Base-by-base conservation (phyloP, 2,888 invertebrate genomes). In the Tholera decimalis region DNA sequence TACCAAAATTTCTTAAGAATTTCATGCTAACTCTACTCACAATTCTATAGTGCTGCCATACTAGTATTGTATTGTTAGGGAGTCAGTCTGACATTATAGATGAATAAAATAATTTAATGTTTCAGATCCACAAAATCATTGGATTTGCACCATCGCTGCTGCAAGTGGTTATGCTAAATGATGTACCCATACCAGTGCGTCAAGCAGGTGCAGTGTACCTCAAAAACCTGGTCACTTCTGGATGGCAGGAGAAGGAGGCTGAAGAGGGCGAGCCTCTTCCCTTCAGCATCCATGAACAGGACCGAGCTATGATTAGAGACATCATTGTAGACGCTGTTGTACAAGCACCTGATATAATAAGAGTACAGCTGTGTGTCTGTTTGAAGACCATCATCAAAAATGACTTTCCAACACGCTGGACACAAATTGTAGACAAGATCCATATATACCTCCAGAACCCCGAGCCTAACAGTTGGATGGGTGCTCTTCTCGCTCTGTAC, bases 141-240 rank as follows among this genome's bases (percentile, higher is more conserved):
- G 99, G 99, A 26, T 99, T 99, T 95, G 98, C 98, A 56, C 99
- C 99, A 55, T 97, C 98, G 51, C 96, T 99, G 66, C 96, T 99
- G 56, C 98, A 99, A 96, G 98, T 99, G 71, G 97, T 99, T 61
- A 98, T 99, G 98, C 97, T 97, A 92, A 97, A 97, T 85, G 98
- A 98, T 82, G 96, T 99, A 50, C 98, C 99, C 73, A 97, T 98
- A 96, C 98, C 99, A 74, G 98, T 99, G 0, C 96, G 99, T 75
- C 99, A 99, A 96, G 99, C 99, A 75, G 99, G 98, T 83, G 99
- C 98, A 41, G 98, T 99, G 80, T 99, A 99, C 94, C 96, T 99
- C 78, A 99, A 99, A 95, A 99, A 99, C 95, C 96, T 99, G 88
- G 96, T 99, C 62, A 97, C 97, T 30, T 97, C 97, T 84, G 98